Evolutionary conservation across 92 coral and sea anemone species (phyloP).

Genomic region (Porites divaricata): DNA sequence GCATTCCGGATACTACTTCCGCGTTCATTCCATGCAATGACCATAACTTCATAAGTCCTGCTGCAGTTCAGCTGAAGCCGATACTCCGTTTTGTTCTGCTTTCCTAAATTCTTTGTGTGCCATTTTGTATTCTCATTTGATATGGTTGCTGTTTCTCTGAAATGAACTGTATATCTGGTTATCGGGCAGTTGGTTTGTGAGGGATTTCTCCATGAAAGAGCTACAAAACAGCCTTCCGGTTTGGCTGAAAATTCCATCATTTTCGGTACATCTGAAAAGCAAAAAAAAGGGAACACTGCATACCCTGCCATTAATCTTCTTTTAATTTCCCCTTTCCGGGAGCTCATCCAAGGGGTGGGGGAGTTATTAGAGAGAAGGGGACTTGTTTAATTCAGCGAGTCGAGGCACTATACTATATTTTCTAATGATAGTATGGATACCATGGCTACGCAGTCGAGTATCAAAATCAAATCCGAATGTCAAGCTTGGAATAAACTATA

Average conservation of each 20-base stretch:
- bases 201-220: conserved; percentile 1
- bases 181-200: neutral
- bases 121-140: neutral
- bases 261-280: neutral
- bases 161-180: neutral
- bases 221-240: neutral
- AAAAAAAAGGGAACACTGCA: neutral
- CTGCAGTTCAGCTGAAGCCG: conserved; percentile 16
- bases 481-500: too few relatives aligned
- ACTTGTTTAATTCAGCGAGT: too few relatives aligned
- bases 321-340: neutral
- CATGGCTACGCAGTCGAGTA: too few relatives aligned
- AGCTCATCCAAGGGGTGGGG: neutral
- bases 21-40: conserved; percentile 9
- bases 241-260: neutral
- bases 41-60: neutral
- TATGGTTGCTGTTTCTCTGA: neutral
- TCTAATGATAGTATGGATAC: too few relatives aligned
- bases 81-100: neutral
- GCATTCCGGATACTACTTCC: neutral
- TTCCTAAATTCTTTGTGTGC: neutral
- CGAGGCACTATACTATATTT: too few relatives aligned
- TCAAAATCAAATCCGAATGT: too few relatives aligned
- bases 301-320: neutral
- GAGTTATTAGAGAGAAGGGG: too few relatives aligned